Evolutionary conservation across 1,140 invertebrate genomes (phyloP).

Genomic region (Goniozus legneri): DNA sequence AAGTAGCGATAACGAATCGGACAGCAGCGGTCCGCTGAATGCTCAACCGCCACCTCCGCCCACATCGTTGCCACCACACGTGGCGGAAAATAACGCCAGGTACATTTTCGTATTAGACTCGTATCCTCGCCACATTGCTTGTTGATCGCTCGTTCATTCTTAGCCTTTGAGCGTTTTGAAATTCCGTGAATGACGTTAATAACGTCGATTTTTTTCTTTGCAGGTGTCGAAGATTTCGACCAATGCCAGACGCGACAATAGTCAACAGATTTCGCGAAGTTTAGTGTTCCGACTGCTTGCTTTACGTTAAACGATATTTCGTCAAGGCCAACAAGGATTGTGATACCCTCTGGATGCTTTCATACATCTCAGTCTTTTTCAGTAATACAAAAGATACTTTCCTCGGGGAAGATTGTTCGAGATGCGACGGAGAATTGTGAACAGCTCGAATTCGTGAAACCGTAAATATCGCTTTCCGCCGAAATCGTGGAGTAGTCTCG

Average conservation of each 20-base stretch:
- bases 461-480: no score
- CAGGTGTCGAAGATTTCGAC: slow-evolving; percentile 50
- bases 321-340: slow-evolving; percentile 40
- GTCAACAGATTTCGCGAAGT: slow-evolving; percentile 49
- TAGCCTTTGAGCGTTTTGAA: no score
- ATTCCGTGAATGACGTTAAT: no score
- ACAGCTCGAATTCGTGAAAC: no score
- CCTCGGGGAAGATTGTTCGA: no score
- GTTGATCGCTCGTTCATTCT: no score
- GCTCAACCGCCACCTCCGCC: slow-evolving; percentile 46
- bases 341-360: slow-evolving; percentile 18
- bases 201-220: slow-evolving; percentile 14
- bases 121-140: background rate
- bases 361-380: slow-evolving; percentile 8
- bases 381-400: no score
- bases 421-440: no score
- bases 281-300: slow-evolving; percentile 35
- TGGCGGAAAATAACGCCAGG: slow-evolving; percentile 51
- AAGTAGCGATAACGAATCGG: slow-evolving; percentile 55
- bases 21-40: slow-evolving; percentile 42
- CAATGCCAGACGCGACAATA: slow-evolving; percentile 47
- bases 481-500: no score
- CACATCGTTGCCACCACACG: slow-evolving; percentile 42
- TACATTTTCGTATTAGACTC: slow-evolving; percentile 15
- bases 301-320: slow-evolving; percentile 34